Evolutionary conservation across 2,113 vertebrate genomes (phyloP), one percentile per base, ranked within the genome.

Genomic region (Callionymus lyra): DNA sequence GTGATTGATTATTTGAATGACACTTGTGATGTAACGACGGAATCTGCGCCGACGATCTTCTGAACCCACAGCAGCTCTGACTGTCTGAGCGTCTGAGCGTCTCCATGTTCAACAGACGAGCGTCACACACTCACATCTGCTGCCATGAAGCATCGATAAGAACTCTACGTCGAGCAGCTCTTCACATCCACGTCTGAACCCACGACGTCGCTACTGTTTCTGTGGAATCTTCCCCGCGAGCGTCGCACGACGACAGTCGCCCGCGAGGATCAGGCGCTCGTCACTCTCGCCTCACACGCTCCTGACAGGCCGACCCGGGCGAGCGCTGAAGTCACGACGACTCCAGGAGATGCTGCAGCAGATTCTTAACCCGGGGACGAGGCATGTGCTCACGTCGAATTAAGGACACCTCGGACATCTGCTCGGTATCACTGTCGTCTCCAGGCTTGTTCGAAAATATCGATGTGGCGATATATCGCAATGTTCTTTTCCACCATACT

Each of bases 161-260:
- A 35, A 46, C 46, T 65, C 46, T 17, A 43, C 32, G 47, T 54
- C 49, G 16, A 57, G 51, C 41, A 38, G 59, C 46, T 49, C 41
- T 1, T 27, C 21, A 4, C 21, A 27, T 27, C 21, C 21, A 27
- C 4, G 21, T 27, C 8, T 27, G 4, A 27, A 27, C 21, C 21
- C 21, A 8, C n/a, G n/a, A 4, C 21, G 21, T 8, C 21, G 21
- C 21, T 16, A 38, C 53, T 47, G n/a, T 51, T 55, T 44, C 41
- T 39, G 44, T 8, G 36, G 49, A 49, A 47, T 53, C 56, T 65
- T 62, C 52, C 14, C 41, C 44, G 14, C 34, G 55, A 69, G 53
- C 65, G 64, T 71, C 66, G 63, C 59, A 43, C 47, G 50, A 45
- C 67, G 53, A 59, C 52, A 39, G 59, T 74, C 65, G 69, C 72